Conservation (phyloP, 2,113 vertebrate species). For the Syngnathoides biaculeatus region DNA sequence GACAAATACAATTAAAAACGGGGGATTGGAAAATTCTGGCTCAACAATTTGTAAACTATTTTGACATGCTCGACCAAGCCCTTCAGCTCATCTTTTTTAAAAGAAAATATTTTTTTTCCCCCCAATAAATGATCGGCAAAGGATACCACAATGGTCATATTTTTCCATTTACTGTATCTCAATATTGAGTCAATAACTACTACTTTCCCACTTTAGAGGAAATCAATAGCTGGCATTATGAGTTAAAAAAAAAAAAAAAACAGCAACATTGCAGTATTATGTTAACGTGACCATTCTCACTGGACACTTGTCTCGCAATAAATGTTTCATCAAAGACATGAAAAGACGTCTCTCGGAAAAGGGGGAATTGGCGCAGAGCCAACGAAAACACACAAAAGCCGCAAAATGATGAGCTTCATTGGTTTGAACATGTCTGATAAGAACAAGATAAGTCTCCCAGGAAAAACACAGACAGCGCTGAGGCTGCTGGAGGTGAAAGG, state of each 20-base stretch:
- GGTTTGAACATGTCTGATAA: constrained; percentile 9
- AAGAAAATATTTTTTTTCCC: not conserved
- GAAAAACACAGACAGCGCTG: constrained; percentile 14
- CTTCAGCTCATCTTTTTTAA: not conserved
- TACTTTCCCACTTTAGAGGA: not conserved
- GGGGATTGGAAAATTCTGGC: constrained; percentile 35
- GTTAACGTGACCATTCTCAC: constrained; percentile 21
- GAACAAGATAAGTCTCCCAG: constrained; percentile 4
- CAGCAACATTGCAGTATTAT: constrained; percentile 19
- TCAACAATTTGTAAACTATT: not conserved
- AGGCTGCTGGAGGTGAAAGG: constrained; percentile 36
- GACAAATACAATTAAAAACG: constrained; percentile 36
- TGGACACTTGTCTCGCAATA: constrained; percentile 24
- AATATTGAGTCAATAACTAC: not conserved
- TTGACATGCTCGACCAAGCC: not conserved
- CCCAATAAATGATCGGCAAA: not conserved
- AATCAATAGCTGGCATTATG: not conserved
- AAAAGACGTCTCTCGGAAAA: constrained; percentile 24
- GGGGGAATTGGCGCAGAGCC: constrained; percentile 31
- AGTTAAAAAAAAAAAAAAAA: too few species aligned
- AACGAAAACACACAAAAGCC: constrained; percentile 24
- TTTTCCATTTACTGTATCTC: not conserved
- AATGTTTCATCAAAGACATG: constrained; percentile 36
- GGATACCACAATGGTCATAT: not conserved
- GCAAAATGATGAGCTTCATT: constrained; percentile 23